Percentiles rank a stretch among this genome's conserved stretches.
phyloP scores from a whole-genome alignment of 2,797 vertebrate species.

The Molossus molossus region DNA sequence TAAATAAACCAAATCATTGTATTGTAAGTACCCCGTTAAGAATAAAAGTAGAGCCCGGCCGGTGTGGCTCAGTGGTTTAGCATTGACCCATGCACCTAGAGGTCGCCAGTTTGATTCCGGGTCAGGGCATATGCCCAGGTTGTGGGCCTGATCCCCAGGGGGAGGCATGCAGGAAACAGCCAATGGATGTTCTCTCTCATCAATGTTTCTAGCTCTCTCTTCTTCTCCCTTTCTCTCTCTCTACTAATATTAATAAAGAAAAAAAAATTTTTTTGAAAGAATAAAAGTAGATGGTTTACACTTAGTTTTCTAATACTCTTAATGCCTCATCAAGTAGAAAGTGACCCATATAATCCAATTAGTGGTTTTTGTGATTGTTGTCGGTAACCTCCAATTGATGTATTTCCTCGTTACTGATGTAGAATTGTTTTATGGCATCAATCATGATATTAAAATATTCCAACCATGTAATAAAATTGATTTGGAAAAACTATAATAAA shows the following conservation, averaged over 20 bases:
- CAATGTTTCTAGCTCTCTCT: too few relatives aligned
- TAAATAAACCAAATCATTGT: not conserved
- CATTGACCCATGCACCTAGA: too few relatives aligned
- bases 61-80: too few relatives aligned
- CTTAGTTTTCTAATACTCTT: not conserved
- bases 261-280: not conserved
- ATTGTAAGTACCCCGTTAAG: not conserved
- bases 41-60: not conserved
- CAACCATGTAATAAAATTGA: not conserved
- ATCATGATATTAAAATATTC: not conserved
- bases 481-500: slow-evolving; percentile 13
- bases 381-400: not conserved
- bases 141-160: too few relatives aligned
- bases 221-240: too few relatives aligned
- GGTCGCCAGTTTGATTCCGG: too few relatives aligned
- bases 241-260: too few relatives aligned
- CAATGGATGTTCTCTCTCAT: too few relatives aligned
- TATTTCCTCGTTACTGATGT: not conserved
- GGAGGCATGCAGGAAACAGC: too few relatives aligned
- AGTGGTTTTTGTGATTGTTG: not conserved
- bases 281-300: not conserved
- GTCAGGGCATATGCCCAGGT: too few relatives aligned
- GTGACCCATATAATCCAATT: not conserved
- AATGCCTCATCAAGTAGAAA: not conserved
- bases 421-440: not conserved